Percentiles rank a stretch among this genome's conserved stretches.
Evolutionary conservation across 2,797 vertebrate species (phyloP).

Genomic region (Pipistrellus kuhlii): DNA sequence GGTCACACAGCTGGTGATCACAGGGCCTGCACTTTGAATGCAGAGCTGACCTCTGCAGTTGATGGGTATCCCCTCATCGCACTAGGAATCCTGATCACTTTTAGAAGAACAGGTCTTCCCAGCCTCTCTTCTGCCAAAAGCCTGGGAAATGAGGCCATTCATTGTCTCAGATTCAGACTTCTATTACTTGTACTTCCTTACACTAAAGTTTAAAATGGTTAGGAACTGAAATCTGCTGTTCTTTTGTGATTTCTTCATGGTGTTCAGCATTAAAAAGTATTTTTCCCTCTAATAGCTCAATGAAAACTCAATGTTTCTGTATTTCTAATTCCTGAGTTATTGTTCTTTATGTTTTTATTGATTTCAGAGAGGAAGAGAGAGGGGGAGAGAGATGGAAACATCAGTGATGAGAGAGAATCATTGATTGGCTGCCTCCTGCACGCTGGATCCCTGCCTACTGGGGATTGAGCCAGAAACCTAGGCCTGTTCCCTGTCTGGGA

Average conservation of each 20-base stretch:
- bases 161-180: constrained; percentile 41
- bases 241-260: constrained; percentile 47
- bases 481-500: too few species aligned
- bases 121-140: background rate
- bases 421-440: too few species aligned
- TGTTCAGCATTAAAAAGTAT: constrained; percentile 17
- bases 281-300: background rate
- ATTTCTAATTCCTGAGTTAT: constrained; percentile 27
- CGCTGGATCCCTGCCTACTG: too few species aligned
- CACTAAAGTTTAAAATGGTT: constrained; percentile 11
- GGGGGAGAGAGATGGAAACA: too few species aligned
- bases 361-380: too few species aligned
- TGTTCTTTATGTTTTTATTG: too few species aligned
- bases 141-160: background rate
- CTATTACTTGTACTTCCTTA: constrained; percentile 41
- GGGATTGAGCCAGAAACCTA: too few species aligned
- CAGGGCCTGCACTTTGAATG: background rate
- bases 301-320: constrained; percentile 10
- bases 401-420: too few species aligned
- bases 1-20: background rate
- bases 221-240: background rate
- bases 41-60: background rate
- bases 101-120: background rate
- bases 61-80: background rate
- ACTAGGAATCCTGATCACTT: background rate